phyloP scores from a whole-genome alignment of 2,888 invertebrate species.

The Neria commutata region DNA sequence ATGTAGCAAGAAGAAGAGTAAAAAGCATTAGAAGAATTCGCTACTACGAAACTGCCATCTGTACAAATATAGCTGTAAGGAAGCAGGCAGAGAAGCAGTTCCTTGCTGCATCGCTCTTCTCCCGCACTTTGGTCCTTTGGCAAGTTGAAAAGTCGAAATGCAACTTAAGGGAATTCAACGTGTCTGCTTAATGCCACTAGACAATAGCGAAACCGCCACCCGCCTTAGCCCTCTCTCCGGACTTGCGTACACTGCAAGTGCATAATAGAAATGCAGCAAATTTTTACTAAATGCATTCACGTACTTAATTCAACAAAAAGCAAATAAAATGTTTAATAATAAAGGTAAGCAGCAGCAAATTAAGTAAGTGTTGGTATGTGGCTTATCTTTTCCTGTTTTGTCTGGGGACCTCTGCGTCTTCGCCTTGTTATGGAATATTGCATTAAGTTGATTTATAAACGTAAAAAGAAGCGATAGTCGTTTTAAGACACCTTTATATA shows the following conservation, averaged over 20 bases:
- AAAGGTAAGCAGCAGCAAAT: conserved; percentile 41
- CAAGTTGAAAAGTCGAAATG: conserved; percentile 28
- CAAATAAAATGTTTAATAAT: conserved; percentile 42
- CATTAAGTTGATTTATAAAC: too few species aligned
- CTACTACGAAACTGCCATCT: conserved; percentile 28
- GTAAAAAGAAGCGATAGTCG: too few species aligned
- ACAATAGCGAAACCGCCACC: conserved; percentile 17
- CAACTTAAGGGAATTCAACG: not conserved
- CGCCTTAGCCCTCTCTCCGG: conserved; percentile 6
- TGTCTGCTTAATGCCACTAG: conserved; percentile 35
- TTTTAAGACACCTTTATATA: too few species aligned
- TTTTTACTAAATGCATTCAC: conserved; percentile 40
- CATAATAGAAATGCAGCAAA: conserved; percentile 17
- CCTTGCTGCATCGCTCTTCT: conserved; percentile 7
- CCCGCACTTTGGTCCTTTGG: conserved; percentile 26
- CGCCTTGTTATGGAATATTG: not conserved
- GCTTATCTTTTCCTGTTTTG: conserved; percentile 5
- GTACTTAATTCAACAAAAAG: conserved; percentile 19
- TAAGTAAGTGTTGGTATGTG: conserved; percentile 37
- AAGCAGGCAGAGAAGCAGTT: conserved; percentile 6
- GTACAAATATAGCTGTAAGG: conserved; percentile 34
- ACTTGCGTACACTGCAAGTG: not conserved
- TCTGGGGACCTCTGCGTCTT: not conserved
- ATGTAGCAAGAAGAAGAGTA: conserved; percentile 29
- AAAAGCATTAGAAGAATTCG: conserved; percentile 11